Evolutionary conservation across 2,888 invertebrate species (phyloP), one percentile per base, ranked within the genome.

Genomic region (Mycalesis mineus): DNA sequence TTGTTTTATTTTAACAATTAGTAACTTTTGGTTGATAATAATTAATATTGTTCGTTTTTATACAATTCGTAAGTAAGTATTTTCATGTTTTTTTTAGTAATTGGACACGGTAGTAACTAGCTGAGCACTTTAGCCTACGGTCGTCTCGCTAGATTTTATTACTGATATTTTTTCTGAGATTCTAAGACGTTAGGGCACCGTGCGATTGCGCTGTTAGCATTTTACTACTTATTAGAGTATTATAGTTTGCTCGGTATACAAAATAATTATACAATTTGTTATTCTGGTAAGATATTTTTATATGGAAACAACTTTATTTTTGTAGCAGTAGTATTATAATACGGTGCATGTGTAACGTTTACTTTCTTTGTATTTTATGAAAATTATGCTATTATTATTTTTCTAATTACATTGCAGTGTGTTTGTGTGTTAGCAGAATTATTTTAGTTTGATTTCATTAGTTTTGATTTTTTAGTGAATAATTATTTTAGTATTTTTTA

Each of bases 351-450:
- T 84, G 82, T 88, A 85, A 81, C 79, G 78, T 85, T 82, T 78
- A 78, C 66, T 75, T 74, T 33, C 74, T 67, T 78, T 74, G 75
- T 82, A 80, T 79, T 80, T 84, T 84, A 86, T 85, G 72, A 82
- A 78, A 84, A 86, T 84, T 81, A 81, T 76, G 83, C 84, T 86
- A 76, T 77, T 82, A 74, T 82, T 45, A 29, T 45, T 45, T 82
- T 79, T 82, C 82, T 82, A 81, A 80, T 69, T 84, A 75, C 76
- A 84, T 80, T 87, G 84, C 80, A 74, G 88, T 86, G 88, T 88
- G 89, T 88, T 85, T 85, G 87, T 88, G 88, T 88, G 83, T 87
- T 87, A 88, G 87, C 78, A 79, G 80, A 88, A 88, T 87, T 89
- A 88, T 87, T 88, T 87, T 88, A 88, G 88, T 87, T 88, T 71